Evolutionary conservation across 2,888 invertebrate species (phyloP).

Genomic region (Adelognathus sp.): DNA sequence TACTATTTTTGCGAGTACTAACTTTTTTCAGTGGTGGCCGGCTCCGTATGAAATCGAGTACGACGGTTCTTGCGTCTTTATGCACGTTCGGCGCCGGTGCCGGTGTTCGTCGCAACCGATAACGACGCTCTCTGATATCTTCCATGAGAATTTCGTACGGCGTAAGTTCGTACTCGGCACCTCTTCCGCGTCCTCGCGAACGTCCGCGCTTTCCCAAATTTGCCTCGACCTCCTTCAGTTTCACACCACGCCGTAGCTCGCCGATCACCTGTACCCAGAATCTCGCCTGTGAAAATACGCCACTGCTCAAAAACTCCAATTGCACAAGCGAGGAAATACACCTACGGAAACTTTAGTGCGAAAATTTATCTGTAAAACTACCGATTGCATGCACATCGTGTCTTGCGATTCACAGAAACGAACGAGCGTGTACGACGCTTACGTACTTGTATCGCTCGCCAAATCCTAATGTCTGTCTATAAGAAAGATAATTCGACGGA

Average conservation of each 20-base stretch:
- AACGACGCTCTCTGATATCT: conserved; percentile 95
- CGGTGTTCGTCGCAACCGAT: conserved; percentile 93
- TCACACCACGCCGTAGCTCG: conserved; percentile 94
- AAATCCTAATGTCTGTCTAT: conserved; percentile 88
- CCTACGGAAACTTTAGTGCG: neutral
- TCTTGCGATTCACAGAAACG: conserved; percentile 20
- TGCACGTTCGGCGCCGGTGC: conserved; percentile 86
- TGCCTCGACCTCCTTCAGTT: conserved; percentile 90
- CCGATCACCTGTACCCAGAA: conserved; percentile 98
- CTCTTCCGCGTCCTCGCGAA: conserved; percentile 82
- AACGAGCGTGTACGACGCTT: conserved; percentile 84
- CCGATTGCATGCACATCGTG: conserved; percentile 22
- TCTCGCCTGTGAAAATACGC: conserved; percentile 87
- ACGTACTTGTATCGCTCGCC: conserved; percentile 91
- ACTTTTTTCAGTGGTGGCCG: conserved; percentile 96
- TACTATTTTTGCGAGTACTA: conserved; percentile 67
- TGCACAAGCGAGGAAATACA: neutral
- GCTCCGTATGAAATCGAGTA: conserved; percentile 97
- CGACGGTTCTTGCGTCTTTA: conserved; percentile 97
- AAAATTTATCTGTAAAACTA: neutral
- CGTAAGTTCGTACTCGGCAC: conserved; percentile 95
- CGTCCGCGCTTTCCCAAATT: conserved; percentile 69
- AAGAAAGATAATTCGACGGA: conserved; percentile 41
- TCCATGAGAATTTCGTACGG: conserved; percentile 99
- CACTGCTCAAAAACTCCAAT: neutral